Base-by-base conservation (phyloP, 2,888 invertebrate genomes). In the Amphipyra berbera region DNA sequence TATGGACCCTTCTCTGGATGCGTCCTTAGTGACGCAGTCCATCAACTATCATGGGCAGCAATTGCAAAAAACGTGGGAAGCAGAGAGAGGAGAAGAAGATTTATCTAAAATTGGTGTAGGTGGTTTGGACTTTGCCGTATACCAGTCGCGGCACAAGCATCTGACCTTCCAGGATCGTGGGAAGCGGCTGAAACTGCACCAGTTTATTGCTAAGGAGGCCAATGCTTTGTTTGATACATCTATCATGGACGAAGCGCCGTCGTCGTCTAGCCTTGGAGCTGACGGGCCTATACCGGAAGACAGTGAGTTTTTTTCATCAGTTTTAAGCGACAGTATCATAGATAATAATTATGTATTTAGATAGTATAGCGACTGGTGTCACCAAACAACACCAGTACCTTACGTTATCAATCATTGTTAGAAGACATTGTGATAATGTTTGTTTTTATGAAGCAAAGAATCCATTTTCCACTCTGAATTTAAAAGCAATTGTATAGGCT, bases 41-140 rank as follows among this genome's bases (percentile, higher is more conserved):
- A 93, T 98, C 79, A 97, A 97, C 92, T 98, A 97, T 89, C 98
- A 98, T 95, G 98, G 98, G 2, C 97, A 97, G 83, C 98, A 98
- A 83, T 94, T 98, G 76, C 97, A 97, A 92, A 98, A 98, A 93
- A 96, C 97, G 80, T 98, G 98, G 98, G 98, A 98, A 87, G 96
- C 96, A 33, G 98, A 98, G 87, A 96, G 97, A 82, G 97, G 97
- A 62, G 97, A 97, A 82, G 96, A 96, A 56, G 97, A 97, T 86
- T 92, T 98, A 65, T 82, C 95, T 27, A 96, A 96, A 86, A 90
- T 96, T 70, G 96, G 96, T 60, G 93, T 96, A 45, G 93, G 94
- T 42, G 84, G 90, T 45, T 93, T 97, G 72, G 97, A 96, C 89
- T 98, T 96, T 86, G 96, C 96, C 49, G 96, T 97, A 52, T 98